phyloP scores from a whole-genome alignment of 2,113 vertebrate genomes.

The Merops nubicus region DNA sequence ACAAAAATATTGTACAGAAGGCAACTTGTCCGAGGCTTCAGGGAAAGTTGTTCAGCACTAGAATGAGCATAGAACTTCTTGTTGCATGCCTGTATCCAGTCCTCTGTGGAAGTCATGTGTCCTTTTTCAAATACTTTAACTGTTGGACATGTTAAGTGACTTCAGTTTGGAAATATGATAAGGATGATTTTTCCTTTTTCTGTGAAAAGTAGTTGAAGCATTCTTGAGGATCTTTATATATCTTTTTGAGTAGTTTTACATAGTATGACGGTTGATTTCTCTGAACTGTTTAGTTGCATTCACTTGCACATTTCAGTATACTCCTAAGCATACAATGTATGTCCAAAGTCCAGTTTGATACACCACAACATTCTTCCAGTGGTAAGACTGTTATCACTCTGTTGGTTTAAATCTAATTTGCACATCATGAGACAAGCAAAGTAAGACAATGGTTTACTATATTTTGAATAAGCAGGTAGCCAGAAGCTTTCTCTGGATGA shows the following conservation, averaged over 20 bases:
- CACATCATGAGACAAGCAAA: background rate
- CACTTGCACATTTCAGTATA: background rate
- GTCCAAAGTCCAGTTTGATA: background rate
- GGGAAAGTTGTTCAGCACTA: background rate
- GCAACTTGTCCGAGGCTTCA: background rate
- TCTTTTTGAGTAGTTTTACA: background rate
- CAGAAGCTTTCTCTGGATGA: background rate
- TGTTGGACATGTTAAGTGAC: background rate
- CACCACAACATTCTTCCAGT: background rate
- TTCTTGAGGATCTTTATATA: background rate
- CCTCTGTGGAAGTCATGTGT: background rate
- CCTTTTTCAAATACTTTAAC: background rate
- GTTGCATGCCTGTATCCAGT: background rate
- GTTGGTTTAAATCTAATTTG: background rate
- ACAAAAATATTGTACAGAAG: background rate
- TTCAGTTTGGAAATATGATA: background rate
- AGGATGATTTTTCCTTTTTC: rapidly evolving
- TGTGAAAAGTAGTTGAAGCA: background rate
- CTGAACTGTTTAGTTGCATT: background rate
- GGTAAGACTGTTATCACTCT: background rate
- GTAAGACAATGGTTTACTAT: background rate
- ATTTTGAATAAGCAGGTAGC: background rate
- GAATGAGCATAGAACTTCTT: background rate
- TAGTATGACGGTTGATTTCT: background rate
- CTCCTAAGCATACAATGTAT: background rate